Base-by-base conservation (phyloP, 2,797 vertebrate species). In the Rousettus madagascariensis region DNA sequence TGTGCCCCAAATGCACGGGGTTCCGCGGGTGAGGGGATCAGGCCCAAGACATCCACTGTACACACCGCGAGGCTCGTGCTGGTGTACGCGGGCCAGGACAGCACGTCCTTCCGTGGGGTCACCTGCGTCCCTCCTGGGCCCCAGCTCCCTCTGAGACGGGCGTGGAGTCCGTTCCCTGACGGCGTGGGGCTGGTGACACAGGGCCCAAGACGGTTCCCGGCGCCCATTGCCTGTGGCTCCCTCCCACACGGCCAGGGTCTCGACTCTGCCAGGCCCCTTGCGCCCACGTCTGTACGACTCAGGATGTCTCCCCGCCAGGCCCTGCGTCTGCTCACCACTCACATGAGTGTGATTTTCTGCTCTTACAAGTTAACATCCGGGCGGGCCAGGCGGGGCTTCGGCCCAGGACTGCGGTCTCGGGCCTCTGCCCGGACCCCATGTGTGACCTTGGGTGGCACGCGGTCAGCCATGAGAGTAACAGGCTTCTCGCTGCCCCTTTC, bases 401-500 rank as follows among this genome's bases (percentile, higher is more conserved):
- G 3, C 46, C 46, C 46, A 15, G 13, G 13, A 49, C 46, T 46
- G 12, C 46, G 46, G 46, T 46, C 46, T 46, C 46, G 11, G 46
- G 46, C 46, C 46, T 49, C 49, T 49, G 49, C 49, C 15, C 4
- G 15, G 49, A 49, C 49, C 49, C 1, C 15, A 10, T 15, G 15
- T 49, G 49, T 5, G 49, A 49, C 49, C 49, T 49, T 7, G 49
- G 19, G 82, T 13, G 2, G 15, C 3, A 3, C 24, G 15, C 49
- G 0, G 0, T 24, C 33, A 15, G 3, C 30, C 66, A 59, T 15
- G 3, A 0, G 1, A 43, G 72, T 97, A 88, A 96, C 74, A 49
- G 93, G 71, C 90, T 79, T 95, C 72, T 36, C 17, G 8, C 85
- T 84, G 49, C 83, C 92, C 94, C 94, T 97, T 94, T 98, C 97